Base-by-base conservation (phyloP, 2,113 vertebrate species). In the Ceratotherium simum region DNA sequence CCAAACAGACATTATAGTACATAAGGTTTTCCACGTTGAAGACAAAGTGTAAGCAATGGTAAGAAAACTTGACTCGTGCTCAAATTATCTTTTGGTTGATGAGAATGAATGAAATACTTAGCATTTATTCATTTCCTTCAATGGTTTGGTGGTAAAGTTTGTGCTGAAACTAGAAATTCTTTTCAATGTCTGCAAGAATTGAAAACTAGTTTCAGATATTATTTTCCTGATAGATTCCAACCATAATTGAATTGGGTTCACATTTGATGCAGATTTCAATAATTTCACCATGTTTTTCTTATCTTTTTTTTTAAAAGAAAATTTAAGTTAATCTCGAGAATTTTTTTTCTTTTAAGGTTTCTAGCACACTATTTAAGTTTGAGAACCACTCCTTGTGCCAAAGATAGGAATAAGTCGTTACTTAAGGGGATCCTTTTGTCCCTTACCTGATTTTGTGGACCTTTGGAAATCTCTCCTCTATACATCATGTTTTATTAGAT, bases 121-220 rank as follows among this genome's bases (percentile, higher is more conserved):
- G 5, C 5, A 91, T 84, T 76, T 79, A 42, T 58, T 83, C 13
- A 11, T 93, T 90, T 51, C 29, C 10, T 75, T 75, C 46, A 42
- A 9, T 72, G 60, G 6, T 65, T 60, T 83, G 10, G 46, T 73
- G 65, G 17, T 80, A 8, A 90, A 80, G 27, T 82, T 64, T 75
- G 21, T 89, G 36, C 23, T 91, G 18, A 94, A 88, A 84, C 12
- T 58, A 39, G 72, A 93, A 62, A 83, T 95, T 84, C 31, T 69
- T 83, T 96, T 56, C 46, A 73, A 54, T 6, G 17, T 72, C 46
- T 91, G 8, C 20, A 82, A 39, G n/a, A 95, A 85, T 21, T 39
- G 6, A 91, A 96, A 95, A 79, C 11, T 31, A 76, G 56, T 82
- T 82, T 90, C 79, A 84, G 39, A 91, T 33, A 51, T 87, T 83